Percentiles rank a stretch among this genome's conserved stretches.
Evolutionary conservation across 1,140 invertebrate species (phyloP).

Genomic region (Calycopis cecrops): DNA sequence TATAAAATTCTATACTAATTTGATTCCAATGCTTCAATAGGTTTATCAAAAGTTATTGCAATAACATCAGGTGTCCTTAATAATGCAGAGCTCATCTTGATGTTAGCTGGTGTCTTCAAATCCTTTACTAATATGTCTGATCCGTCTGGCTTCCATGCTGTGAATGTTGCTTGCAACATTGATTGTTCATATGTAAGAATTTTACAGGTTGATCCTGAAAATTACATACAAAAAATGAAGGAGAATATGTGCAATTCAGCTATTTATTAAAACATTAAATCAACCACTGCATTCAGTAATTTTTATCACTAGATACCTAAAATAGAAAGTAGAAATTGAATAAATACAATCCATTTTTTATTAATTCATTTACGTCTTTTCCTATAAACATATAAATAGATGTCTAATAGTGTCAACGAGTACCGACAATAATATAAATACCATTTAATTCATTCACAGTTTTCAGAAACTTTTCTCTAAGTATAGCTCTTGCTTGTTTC

Average conservation of each 20-base stretch:
- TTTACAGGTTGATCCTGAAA: constrained; percentile 46
- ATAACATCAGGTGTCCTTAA: constrained; percentile 53
- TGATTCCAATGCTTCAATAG: constrained; percentile 14
- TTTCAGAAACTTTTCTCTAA: constrained; percentile 48
- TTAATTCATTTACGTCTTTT: too few relatives aligned
- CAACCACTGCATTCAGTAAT: too few relatives aligned
- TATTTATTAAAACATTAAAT: too few relatives aligned
- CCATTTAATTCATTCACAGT: constrained; percentile 43
- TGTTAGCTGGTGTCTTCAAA: constrained; percentile 47
- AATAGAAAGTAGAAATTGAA: too few relatives aligned
- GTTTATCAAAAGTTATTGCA: constrained; percentile 46
- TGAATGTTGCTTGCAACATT: constrained; percentile 42
- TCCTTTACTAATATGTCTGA: constrained; percentile 46
- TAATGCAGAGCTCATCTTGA: constrained; percentile 41
- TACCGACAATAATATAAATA: constrained; percentile 29
- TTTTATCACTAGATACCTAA: too few relatives aligned
- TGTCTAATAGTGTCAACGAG: too few relatives aligned
- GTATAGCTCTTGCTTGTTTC: constrained; percentile 40
- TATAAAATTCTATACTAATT: not conserved
- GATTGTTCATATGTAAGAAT: constrained; percentile 57
- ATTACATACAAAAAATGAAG: not conserved
- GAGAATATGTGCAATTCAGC: too few relatives aligned
- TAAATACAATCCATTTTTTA: constrained; percentile 10
- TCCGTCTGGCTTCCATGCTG: constrained; percentile 47
- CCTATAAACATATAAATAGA: too few relatives aligned